phyloP scores from a whole-genome alignment of 2,113 vertebrate species.

The Romanogobio albipinnatus region DNA sequence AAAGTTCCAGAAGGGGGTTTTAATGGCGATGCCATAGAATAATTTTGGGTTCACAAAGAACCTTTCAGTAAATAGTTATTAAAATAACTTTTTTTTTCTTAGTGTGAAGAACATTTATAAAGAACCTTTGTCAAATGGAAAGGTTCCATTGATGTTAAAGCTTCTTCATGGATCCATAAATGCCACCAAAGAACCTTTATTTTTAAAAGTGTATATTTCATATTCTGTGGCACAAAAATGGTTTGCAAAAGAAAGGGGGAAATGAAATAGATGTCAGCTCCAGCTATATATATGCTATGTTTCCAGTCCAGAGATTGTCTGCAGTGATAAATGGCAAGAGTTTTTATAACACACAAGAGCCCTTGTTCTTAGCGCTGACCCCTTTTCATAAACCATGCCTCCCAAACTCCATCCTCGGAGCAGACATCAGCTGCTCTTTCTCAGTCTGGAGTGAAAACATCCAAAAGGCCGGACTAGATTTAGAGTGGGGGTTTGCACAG shows the following conservation, averaged over 20 bases:
- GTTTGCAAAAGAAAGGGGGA: neutral
- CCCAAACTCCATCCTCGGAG: slow-evolving; percentile 4
- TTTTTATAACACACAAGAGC: slow-evolving; percentile 48
- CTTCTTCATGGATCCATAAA: neutral
- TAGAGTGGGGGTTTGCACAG: neutral
- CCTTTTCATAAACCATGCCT: slow-evolving; percentile 24
- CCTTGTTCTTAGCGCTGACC: slow-evolving; percentile 53
- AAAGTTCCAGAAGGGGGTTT: neutral
- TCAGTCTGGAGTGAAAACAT: slow-evolving; percentile 51
- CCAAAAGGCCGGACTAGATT: slow-evolving; percentile 18
- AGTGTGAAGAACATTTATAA: neutral
- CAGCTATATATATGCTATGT: neutral
- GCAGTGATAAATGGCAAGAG: slow-evolving; percentile 34
- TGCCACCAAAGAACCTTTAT: neutral
- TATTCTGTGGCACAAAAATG: neutral
- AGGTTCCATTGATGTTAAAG: neutral
- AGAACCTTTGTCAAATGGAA: neutral
- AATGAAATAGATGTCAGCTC: neutral
- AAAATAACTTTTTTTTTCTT: neutral
- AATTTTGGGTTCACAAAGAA: neutral
- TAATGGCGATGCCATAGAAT: neutral
- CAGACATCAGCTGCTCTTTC: slow-evolving; percentile 56
- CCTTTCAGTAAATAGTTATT: neutral
- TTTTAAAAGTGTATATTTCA: neutral
- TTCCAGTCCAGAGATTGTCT: slow-evolving; percentile 1